Evolutionary conservation across 92 coral and sea anemone genomes (phyloP).

Genomic region (Virgularia gustaviana): DNA sequence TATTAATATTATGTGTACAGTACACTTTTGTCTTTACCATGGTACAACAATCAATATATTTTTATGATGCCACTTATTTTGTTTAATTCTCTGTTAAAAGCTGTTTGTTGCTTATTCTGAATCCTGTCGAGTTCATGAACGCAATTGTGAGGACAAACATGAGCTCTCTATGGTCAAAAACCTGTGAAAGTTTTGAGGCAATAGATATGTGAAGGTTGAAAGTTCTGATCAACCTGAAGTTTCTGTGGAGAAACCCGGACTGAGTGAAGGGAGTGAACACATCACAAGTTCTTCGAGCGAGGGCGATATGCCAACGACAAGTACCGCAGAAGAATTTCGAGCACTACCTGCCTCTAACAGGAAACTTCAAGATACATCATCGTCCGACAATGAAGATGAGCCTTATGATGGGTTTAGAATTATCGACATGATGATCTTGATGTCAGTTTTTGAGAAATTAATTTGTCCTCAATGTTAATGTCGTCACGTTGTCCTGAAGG

Average conservation of each 20-base stretch:
- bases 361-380: constrained; percentile 29
- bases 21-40: no score
- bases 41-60: no score
- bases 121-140: no score
- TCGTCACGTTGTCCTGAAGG: constrained; percentile 37
- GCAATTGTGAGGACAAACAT: no score
- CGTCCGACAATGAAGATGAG: constrained; percentile 21
- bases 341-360: constrained; percentile 34
- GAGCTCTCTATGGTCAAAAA: no score
- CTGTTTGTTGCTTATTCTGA: no score
- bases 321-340: constrained; percentile 1
- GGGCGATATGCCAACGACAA: background rate
- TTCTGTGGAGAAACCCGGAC: background rate
- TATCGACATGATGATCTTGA: constrained; percentile 34
- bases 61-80: no score
- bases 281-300: constrained; percentile 18
- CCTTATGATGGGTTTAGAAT: constrained; percentile 45
- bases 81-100: no score
- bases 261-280: constrained; percentile 7
- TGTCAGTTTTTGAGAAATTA: constrained; percentile 21
- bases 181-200: background rate
- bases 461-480: constrained; percentile 40
- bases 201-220: background rate
- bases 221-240: no score
- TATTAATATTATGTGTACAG: no score